Evolutionary conservation across 2,113 vertebrate genomes (phyloP), one percentile per base, ranked within the genome.

Genomic region (Pseudorasbora parva): DNA sequence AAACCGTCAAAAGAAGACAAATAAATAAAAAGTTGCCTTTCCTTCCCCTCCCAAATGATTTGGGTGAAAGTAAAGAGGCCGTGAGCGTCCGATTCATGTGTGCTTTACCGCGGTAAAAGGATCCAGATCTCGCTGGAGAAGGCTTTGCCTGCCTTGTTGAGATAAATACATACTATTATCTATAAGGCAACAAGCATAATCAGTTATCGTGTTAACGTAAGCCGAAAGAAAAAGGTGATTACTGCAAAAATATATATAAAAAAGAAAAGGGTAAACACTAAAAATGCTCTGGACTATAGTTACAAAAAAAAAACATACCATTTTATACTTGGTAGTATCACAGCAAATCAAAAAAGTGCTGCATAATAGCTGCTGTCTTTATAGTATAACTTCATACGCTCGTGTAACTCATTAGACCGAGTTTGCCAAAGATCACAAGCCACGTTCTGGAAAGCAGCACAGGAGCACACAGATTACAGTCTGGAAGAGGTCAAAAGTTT

Each of bases 261-360:
- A 51, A 80, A 41, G 49, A 81, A 79, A 83, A 37, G 54, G 11
- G 81, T 87, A 84, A 82, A 88, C 83, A 88, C 79, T 78, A 80
- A 49, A 78, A 62, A 83, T 81, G 25, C 74, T 74, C 77, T 66
- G 3, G 66, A 74, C 64, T 74, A 73, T 60, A 45, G 69, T 83
- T 17, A 78, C 56, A 57, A 79, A 87, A 74, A 85, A 82, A 84
- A 83, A 80, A 82, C 77, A 90, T 72, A 89, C 69, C 81, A 84
- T 83, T 79, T 84, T 64, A 81, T 83, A 85, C 59, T 30, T 76
- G 83, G 76, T 85, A 89, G 62, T 60, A 86, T 86, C 76, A 88
- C 82, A 86, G 75, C 62, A 84, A 88, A 80, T 80, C 66, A 41
- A 77, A 84, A n/a, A 64, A 64, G 77, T 71, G 51, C 72, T 33